These are phyloP conservation scores for Hydractinia symbiolongicarpus DNA, from an alignment of 30 jellyfish, hydroid and myxozoan genomes.

Conservation along the genomic window DNA sequence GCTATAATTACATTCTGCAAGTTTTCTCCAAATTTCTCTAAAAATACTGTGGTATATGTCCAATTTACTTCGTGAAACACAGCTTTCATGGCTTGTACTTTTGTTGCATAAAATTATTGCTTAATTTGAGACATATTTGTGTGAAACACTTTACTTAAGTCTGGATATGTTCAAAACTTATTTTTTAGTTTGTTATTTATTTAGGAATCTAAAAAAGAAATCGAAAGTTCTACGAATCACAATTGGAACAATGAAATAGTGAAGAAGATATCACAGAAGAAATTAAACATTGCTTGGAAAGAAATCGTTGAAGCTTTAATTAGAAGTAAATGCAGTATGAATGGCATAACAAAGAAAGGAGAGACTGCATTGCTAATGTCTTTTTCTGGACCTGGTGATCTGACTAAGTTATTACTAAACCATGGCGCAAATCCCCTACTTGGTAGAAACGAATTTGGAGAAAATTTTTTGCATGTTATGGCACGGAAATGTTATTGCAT, in stretches of 20 bases:
- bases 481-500: conserved; percentile 11
- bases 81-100: too few relatives aligned
- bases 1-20: too few relatives aligned
- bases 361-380: conserved; percentile 35
- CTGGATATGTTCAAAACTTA: too few relatives aligned
- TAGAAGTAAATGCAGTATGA: conserved; percentile 28
- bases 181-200: background rate
- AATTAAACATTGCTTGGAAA: conserved; percentile 1
- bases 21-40: too few relatives aligned
- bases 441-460: conserved; percentile 18
- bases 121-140: too few relatives aligned
- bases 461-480: conserved; percentile 26
- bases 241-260: background rate
- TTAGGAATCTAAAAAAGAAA: background rate
- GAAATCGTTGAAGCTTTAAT: conserved; percentile 22
- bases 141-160: too few relatives aligned
- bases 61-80: too few relatives aligned
- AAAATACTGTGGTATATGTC: too few relatives aligned
- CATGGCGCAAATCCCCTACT: conserved; percentile 34
- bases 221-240: conserved; percentile 1
- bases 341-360: conserved; percentile 27
- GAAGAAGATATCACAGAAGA: conserved; percentile 10
- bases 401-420: conserved; percentile 18
- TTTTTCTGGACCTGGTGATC: background rate
- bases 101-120: too few relatives aligned